Conservation (phyloP, 2,888 invertebrate genomes). For the Volucella bombylans region DNA sequence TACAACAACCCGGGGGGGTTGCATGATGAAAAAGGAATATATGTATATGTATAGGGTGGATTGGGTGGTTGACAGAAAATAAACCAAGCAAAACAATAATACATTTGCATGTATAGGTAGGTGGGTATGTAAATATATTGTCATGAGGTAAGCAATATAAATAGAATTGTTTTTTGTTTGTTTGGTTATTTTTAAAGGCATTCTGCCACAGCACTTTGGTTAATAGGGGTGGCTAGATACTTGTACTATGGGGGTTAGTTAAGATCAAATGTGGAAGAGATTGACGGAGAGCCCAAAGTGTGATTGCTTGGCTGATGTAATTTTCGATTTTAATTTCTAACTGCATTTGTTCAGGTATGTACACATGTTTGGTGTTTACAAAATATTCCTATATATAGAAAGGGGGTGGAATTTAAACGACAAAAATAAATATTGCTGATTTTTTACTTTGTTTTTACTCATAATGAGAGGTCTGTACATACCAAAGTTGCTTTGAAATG, state of each 20-base stretch:
- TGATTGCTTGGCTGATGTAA: slow-evolving; percentile 61
- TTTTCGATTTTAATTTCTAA: slow-evolving; percentile 58
- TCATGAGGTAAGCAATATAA: slow-evolving; percentile 69
- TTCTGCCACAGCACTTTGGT: slow-evolving; percentile 48
- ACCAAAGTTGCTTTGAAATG: no score
- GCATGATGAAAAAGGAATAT: slow-evolving; percentile 45
- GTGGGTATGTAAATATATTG: not conserved
- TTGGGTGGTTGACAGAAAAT: slow-evolving; percentile 2
- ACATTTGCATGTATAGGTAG: no score
- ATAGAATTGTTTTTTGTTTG: slow-evolving; percentile 50
- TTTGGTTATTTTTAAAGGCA: slow-evolving; percentile 55
- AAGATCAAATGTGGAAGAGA: slow-evolving; percentile 28
- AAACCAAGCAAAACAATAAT: slow-evolving; percentile 31
- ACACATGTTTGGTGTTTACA: slow-evolving; percentile 38
- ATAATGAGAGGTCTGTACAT: no score
- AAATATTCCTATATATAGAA: slow-evolving; percentile 2
- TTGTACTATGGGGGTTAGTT: slow-evolving; percentile 41
- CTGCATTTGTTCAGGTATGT: slow-evolving; percentile 23
- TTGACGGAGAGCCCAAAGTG: slow-evolving; percentile 2
- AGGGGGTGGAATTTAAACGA: slow-evolving; percentile 30
- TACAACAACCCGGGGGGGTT: slow-evolving; percentile 22
- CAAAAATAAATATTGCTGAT: slow-evolving; percentile 39
- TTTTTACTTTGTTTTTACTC: not conserved
- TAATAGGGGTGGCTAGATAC: slow-evolving; percentile 31
- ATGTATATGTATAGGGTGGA: slow-evolving; percentile 13